Conservation (phyloP, 2,888 invertebrate species). For the Hydrotaea cyrtoneurina region DNA sequence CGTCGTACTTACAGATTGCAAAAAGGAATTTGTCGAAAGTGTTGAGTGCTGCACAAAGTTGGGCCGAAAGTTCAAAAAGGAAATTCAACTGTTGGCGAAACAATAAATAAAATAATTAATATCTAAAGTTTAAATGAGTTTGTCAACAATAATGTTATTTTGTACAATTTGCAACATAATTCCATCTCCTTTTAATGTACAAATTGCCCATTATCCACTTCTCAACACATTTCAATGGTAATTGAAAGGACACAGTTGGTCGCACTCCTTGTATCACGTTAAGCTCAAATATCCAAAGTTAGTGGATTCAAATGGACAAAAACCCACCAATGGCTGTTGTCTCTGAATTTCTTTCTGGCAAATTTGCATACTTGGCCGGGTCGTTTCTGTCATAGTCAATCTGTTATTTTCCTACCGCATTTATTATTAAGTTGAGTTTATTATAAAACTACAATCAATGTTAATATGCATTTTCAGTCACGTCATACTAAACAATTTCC, state of each 20-base stretch:
- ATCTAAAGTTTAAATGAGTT: constrained; percentile 63
- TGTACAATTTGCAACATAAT: constrained; percentile 47
- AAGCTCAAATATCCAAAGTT: too few species aligned
- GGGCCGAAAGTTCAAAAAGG: constrained; percentile 28
- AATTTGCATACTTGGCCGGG: too few species aligned
- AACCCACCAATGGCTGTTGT: too few species aligned
- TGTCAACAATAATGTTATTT: constrained; percentile 51
- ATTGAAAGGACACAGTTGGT: constrained; percentile 13
- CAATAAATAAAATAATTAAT: constrained; percentile 66
- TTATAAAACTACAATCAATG: too few species aligned
- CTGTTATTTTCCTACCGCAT: too few species aligned
- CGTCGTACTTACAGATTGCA: neutral
- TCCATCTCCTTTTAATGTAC: constrained; percentile 10
- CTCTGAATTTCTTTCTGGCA: too few species aligned
- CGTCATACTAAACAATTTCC: too few species aligned
- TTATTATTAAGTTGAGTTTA: too few species aligned
- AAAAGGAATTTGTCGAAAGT: constrained; percentile 28
- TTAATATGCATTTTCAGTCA: too few species aligned
- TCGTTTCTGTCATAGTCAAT: too few species aligned
- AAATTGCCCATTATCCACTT: constrained; percentile 28
- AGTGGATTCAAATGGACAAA: too few species aligned
- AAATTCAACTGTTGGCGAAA: constrained; percentile 47
- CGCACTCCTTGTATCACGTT: too few species aligned
- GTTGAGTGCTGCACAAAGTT: neutral
- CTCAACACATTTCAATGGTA: constrained; percentile 25